Base-by-base conservation (phyloP, 2,113 vertebrate genomes). In the Nothobranchius furzeri region DNA sequence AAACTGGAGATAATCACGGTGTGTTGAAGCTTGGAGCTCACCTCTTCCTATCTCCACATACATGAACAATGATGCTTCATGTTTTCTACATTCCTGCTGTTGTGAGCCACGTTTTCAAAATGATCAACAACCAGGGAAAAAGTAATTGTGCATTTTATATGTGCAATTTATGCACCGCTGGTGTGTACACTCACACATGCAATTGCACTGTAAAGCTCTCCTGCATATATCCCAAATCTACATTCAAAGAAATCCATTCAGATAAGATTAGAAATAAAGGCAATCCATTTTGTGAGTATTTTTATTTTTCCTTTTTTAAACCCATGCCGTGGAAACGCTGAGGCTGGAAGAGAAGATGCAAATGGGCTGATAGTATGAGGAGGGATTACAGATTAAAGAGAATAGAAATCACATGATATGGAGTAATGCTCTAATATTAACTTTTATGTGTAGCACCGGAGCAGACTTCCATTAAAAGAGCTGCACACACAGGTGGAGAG, bases 371-470 rank as follows among this genome's bases (percentile, higher is more conserved):
- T 53, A 40, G 37, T 40, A 40, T 9, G 9, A 40, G 37, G 37
- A 40, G 37, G 68, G 78, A 83, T 81, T 85, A 75, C 43, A 78
- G 70, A 82, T 80, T 78, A 73, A 78, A 84, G 64, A 53, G 70
- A 68, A 9, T 25, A 24, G 53, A 25, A 45, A 10, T 40, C 37
- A 40, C 37, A 40, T 9, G 37, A 40, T 40, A 40, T 40, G 37
- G 3, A 40, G 37, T 40, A 40, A 40, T 40, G 9, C 37, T 40
- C 37, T 7, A 40, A 40, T 40, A 40, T 40, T 40, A 40, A 3
- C 37, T 40, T 40, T 40, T 7, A 40, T 40, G 37, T 40, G 9
- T 3, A 40, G 37, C 37, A 40, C 37, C 9, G 6, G 37, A 40
- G 37, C 37, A 40, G 9, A 40, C 37, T 3, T 40, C 37, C 9